phyloP scores from a whole-genome alignment of 2,888 invertebrate genomes.

The Punctoribates punctum region DNA sequence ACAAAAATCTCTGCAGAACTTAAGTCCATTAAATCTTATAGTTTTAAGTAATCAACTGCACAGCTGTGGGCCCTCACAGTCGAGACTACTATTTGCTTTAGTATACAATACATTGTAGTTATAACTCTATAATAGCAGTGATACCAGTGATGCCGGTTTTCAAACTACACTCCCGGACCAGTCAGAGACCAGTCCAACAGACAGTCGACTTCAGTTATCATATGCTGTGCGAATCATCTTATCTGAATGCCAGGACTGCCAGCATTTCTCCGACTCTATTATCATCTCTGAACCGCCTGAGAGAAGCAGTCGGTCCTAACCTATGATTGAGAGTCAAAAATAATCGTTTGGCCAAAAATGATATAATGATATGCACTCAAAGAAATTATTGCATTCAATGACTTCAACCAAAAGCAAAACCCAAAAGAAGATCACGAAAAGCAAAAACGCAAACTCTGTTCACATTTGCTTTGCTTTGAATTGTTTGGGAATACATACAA shows the following conservation, averaged over 20 bases:
- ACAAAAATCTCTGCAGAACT: conserved; percentile 15
- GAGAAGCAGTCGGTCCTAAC: neutral
- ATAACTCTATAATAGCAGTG: conserved; percentile 20
- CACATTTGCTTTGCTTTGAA: neutral
- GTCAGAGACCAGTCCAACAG: neutral
- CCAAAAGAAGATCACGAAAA: neutral
- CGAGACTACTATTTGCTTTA: conserved; percentile 12
- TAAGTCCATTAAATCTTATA: conserved; percentile 35
- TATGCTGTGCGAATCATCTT: neutral
- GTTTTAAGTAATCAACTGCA: conserved; percentile 34
- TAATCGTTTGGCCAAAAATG: neutral
- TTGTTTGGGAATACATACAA: neutral
- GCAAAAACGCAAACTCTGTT: neutral
- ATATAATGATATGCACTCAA: conserved; percentile 20
- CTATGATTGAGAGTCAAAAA: neutral
- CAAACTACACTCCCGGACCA: neutral
- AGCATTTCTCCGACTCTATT: neutral
- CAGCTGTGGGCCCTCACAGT: conserved; percentile 29
- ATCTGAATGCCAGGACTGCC: neutral
- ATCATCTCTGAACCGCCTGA: conserved; percentile 7
- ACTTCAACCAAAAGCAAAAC: neutral
- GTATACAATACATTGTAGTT: conserved; percentile 18
- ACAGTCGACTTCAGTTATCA: neutral
- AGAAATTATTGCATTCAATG: conserved; percentile 18
- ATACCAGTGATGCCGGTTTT: neutral